Conservation (phyloP, 1,140 invertebrate genomes). For the Brachionus rubens region DNA sequence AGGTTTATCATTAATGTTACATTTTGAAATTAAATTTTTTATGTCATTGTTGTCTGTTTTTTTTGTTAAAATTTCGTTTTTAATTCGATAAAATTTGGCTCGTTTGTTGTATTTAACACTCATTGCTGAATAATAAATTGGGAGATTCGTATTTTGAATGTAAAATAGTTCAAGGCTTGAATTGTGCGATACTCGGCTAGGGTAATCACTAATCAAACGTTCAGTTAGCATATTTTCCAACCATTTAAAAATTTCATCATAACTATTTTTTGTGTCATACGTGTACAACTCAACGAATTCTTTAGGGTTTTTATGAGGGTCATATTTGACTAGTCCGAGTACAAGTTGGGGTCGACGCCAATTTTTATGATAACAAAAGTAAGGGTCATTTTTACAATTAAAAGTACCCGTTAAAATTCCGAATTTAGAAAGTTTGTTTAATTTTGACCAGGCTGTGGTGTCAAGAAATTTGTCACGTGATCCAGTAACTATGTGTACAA, state of each 20-base stretch:
- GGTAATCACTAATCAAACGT: background rate
- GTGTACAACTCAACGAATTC: slow-evolving; percentile 26
- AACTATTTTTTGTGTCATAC: slow-evolving; percentile 8
- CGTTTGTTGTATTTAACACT: slow-evolving; percentile 24
- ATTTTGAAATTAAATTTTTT: slow-evolving; percentile 1
- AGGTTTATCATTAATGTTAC: background rate
- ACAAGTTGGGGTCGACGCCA: slow-evolving; percentile 30
- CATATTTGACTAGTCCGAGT: slow-evolving; percentile 13
- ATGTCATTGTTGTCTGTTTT: background rate
- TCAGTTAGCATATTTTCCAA: background rate
- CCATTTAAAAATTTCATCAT: slow-evolving; percentile 32
- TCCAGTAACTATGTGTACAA: slow-evolving; percentile 6
- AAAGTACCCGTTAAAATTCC: slow-evolving; percentile 36
- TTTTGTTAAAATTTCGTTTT: slow-evolving; percentile 5
- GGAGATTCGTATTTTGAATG: slow-evolving; percentile 1
- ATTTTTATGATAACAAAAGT: slow-evolving; percentile 17
- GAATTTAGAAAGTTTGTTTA: background rate
- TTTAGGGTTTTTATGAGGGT: background rate
- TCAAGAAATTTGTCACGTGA: slow-evolving; percentile 5
- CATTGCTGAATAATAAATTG: slow-evolving; percentile 34
- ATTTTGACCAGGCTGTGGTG: background rate
- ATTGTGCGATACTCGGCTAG: background rate
- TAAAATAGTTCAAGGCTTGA: slow-evolving; percentile 14
- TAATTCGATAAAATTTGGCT: slow-evolving; percentile 25
- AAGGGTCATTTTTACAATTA: slow-evolving; percentile 30